Conservation (phyloP, 2,113 vertebrate genomes). For the Rhinolophus sinicus region DNA sequence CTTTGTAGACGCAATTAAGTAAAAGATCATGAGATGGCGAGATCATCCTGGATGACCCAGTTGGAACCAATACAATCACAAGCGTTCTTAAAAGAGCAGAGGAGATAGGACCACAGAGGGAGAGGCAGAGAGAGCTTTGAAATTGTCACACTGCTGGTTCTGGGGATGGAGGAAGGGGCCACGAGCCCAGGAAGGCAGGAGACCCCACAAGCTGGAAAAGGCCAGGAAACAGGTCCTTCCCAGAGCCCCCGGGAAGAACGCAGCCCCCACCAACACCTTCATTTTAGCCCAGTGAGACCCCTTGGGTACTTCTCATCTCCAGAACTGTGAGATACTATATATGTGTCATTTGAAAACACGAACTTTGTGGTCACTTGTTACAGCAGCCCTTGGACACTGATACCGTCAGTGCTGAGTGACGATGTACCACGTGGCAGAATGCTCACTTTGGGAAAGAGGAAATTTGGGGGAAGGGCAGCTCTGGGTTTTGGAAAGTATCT, state of each 20-base stretch:
- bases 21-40: not conserved
- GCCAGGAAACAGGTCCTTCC: not conserved
- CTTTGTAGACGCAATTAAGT: too few relatives aligned
- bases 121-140: not conserved
- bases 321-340: too few relatives aligned
- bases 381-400: not conserved
- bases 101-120: too few relatives aligned
- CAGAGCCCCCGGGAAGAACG: too few relatives aligned
- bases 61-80: too few relatives aligned
- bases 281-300: not conserved
- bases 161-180: not conserved
- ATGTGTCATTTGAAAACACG: not conserved
- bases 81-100: not conserved
- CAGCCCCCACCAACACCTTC: accelerated
- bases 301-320: not conserved
- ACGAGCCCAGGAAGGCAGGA: accelerated
- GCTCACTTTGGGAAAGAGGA: not conserved
- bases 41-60: too few relatives aligned
- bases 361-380: not conserved
- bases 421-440: accelerated
- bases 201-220: not conserved
- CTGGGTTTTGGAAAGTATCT: not conserved
- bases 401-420: accelerated
- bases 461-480: not conserved
- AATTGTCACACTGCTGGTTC: accelerated